Conservation (phyloP, 2,888 invertebrate genomes). For the Diaphora mendica region DNA sequence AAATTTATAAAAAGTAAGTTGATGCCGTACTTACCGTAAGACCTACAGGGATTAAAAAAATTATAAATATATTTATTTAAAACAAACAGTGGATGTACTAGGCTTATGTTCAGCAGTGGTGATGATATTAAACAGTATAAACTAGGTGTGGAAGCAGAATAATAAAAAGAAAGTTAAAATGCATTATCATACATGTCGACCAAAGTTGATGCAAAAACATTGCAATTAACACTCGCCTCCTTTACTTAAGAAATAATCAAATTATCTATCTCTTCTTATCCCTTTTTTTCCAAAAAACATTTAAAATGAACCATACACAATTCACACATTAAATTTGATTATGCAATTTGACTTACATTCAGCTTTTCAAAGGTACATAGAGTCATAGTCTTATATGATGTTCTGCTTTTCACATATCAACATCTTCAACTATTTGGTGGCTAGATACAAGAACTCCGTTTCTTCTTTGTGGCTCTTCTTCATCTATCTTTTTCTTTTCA, state of each 20-base stretch:
- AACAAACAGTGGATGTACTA: no score
- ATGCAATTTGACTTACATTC: constrained; percentile 38
- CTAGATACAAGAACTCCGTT: constrained; percentile 71
- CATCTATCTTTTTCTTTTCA: constrained; percentile 62
- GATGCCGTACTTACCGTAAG: no score
- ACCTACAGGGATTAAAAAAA: no score
- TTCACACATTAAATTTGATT: background rate
- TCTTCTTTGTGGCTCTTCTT: constrained; percentile 57
- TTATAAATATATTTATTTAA: no score
- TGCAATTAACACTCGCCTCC: no score
- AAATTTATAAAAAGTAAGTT: no score
- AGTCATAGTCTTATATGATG: constrained; percentile 34
- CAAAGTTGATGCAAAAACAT: no score
- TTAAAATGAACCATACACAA: background rate
- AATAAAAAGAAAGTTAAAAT: background rate
- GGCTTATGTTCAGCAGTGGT: no score
- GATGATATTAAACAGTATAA: no score
- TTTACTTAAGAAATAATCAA: background rate
- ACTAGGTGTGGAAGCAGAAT: no score
- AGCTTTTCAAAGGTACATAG: constrained; percentile 46
- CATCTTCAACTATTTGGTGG: constrained; percentile 68
- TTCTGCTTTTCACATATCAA: constrained; percentile 72
- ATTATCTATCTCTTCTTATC: background rate
- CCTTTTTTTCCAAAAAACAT: background rate
- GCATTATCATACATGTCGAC: no score